Evolutionary conservation across 2,113 vertebrate species (phyloP), one percentile per base, ranked within the genome.

Genomic region (Pollimyrus isidori): DNA sequence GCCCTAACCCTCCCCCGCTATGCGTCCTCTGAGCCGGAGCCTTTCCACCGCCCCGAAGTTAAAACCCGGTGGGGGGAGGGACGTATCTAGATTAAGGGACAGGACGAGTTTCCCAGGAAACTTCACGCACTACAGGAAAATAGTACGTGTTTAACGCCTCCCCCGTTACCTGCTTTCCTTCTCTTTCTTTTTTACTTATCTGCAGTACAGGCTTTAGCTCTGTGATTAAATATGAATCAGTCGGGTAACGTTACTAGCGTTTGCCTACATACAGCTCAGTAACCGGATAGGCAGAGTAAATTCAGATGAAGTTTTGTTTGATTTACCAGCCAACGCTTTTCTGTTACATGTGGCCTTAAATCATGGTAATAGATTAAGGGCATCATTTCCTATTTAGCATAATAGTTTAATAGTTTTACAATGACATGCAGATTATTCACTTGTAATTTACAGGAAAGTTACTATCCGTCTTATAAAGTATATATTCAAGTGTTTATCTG

Each of bases 41-140:
- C 19, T n/a, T 48, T 73, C 42, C n/a, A 45, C 56, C 87, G 48
- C 87, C 53, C 30, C 46, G 30, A 87, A 83, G 53, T 89, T 91
- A 69, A 87, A 80, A 19, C 35, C 15, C 73, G 6, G 7, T 15
- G 73, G 73, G 73, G 69, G 73, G 73, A 80, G 73, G 73, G 73
- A 56, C 53, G 53, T 23, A 56, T 23, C 53, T 19, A 56, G 53
- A 7, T 17, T 4, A 69, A 69, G n/a, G n/a, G 26, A 69, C 3
- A 23, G 62, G 62, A 39, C 73, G 73, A 80, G 73, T 10, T 80
- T 80, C 73, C 73, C 73, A 19, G 35, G 35, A 42, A 80, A 80
- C 73, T 80, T 80, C 73, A 80, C 35, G 15, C 73, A 76, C 17
- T n/a, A 39, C 26, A 39, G 69, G 73, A 17, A 42, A 42, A 80